Base-by-base conservation (phyloP, 2,797 vertebrate genomes). In the Megaceryle alcyon region DNA sequence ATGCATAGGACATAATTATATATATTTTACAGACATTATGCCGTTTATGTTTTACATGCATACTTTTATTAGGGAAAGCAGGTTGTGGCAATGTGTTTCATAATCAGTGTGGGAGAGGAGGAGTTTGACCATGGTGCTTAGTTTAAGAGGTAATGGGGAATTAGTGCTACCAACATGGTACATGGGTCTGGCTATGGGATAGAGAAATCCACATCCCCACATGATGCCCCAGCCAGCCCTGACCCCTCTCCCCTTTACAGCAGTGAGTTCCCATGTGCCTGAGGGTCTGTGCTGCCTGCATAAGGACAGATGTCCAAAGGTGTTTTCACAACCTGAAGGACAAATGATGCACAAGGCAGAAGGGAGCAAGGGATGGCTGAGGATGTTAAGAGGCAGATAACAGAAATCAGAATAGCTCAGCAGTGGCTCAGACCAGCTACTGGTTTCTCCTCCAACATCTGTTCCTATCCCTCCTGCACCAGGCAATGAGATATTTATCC, bases 21-120 rank as follows among this genome's bases (percentile, higher is more conserved):
- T 56, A 54, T 86, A 60, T 87, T 93, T 96, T 95, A 88, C 60
- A 77, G 81, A 82, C 28, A 90, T 96, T 94, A 92, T 23, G 41
- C 60, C 60, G 28, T 92, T 90, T 54, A 22, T 85, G 68, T 94
- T 96, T 93, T 90, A 95, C 81, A 75, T 87, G 83, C 90, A 60
- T 77, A 15, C 60, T 61, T 71, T 25, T 68, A 44, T 91, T 80
- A 80, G 94, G 73, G 95, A 96, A 96, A 94, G 92, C 91, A 91
- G 73, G 92, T 88, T 6, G 7, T 75, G 31, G 76, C 54, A 31
- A 68, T 7, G 35, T 23, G 28, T 90, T 91, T 88, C 0, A 0
- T 56, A 86, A 86, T 54, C 1, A 0, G 59, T 57, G 25, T 25
- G 54, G 46, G 46, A 80, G 46, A 56, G 20, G 54, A 72, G 51